Conservation (phyloP, 2,113 vertebrate genomes). For the Petaurus breviceps region DNA sequence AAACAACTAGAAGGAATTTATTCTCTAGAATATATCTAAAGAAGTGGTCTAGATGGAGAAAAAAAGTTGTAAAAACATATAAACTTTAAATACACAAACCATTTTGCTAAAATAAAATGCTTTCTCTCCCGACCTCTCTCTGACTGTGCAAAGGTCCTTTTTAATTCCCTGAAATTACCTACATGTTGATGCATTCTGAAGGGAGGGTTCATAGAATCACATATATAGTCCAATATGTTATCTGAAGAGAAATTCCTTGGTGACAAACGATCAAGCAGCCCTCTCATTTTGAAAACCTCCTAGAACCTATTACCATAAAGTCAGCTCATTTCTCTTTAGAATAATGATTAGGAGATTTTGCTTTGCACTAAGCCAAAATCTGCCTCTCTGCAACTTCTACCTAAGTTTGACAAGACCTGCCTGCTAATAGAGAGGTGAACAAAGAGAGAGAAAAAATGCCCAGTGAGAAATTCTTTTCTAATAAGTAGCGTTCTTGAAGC, state of each 20-base stretch:
- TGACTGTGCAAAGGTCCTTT: constrained; percentile 1
- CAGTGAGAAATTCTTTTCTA: not conserved
- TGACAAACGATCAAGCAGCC: not conserved
- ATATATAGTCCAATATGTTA: not conserved
- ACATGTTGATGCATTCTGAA: not conserved
- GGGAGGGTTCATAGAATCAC: constrained; percentile 26
- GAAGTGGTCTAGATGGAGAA: not conserved
- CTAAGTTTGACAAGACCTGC: not conserved
- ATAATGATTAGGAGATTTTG: not conserved
- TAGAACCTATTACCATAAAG: not conserved
- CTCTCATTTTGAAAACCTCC: not conserved
- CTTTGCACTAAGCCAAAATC: not conserved
- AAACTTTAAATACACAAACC: not conserved
- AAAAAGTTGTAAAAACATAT: constrained; percentile 23
- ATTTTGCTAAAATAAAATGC: constrained; percentile 25
- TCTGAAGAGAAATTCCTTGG: not conserved
- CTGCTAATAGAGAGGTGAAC: not conserved
- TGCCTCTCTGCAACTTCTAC: not conserved
- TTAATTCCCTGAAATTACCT: constrained; percentile 43
- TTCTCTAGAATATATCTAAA: not conserved
- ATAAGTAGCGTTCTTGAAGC: not conserved
- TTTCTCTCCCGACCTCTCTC: not conserved
- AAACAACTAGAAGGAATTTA: not conserved
- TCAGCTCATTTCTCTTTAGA: not conserved
- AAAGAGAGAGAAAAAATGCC: not conserved